phyloP scores from a whole-genome alignment of 2,888 invertebrate genomes.

The Atethmia centrago region DNA sequence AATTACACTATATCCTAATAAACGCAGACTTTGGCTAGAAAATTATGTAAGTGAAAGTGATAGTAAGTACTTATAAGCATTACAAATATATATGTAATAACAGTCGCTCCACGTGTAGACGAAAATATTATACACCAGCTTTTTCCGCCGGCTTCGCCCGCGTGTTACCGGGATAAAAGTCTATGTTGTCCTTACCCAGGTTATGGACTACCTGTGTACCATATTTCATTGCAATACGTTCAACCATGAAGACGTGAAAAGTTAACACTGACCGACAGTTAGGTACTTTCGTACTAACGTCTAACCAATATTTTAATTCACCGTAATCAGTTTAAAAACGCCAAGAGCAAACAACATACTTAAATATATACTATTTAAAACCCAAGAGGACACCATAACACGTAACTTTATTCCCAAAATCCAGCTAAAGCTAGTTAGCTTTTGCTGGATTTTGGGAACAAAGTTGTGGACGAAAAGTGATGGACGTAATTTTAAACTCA shows the following conservation, averaged over 20 bases:
- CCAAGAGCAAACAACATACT: background rate
- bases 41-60: background rate
- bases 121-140: too few relatives aligned
- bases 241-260: background rate
- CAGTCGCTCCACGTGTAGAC: too few relatives aligned
- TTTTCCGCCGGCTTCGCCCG: too few relatives aligned
- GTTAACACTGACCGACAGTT: background rate
- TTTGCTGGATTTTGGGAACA: too few relatives aligned
- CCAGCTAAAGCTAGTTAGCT: background rate
- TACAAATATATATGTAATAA: too few relatives aligned
- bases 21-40: background rate
- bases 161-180: too few relatives aligned
- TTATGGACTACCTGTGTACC: background rate
- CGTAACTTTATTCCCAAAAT: slow-evolving; percentile 4
- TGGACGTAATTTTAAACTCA: slow-evolving; percentile 36
- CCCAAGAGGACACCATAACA: slow-evolving; percentile 7
- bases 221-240: background rate
- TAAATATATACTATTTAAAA: slow-evolving; percentile 3
- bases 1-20: background rate
- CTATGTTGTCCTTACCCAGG: background rate
- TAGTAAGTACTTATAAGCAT: too few relatives aligned
- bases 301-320: slow-evolving; percentile 5
- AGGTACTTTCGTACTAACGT: background rate
- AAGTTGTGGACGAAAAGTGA: slow-evolving; percentile 16
- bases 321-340: background rate